A percentile compares a stretch with the other conserved stretches of the same genome.
These are phyloP conservation scores for Parthenolecanium corni DNA, from an alignment of 2,888 invertebrate species.

Conservation along the genomic window DNA sequence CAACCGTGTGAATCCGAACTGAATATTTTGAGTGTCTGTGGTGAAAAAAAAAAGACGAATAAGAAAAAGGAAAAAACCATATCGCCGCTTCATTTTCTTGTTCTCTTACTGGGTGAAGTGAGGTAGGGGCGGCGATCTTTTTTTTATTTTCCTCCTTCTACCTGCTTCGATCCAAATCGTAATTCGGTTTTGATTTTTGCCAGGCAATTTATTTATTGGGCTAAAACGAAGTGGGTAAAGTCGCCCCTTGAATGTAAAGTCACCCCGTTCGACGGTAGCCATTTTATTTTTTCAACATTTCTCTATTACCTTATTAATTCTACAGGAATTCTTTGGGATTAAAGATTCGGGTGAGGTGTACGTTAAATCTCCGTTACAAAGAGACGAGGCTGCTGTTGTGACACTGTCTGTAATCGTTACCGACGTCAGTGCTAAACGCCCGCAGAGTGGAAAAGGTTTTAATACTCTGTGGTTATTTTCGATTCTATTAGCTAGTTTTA, in stretches of 20 bases:
- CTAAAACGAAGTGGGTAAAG: too few relatives aligned
- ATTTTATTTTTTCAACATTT: not conserved
- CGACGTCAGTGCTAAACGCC: conserved; percentile 64
- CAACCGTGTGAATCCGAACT: too few relatives aligned
- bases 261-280: too few relatives aligned
- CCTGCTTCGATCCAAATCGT: not conserved
- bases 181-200: too few relatives aligned
- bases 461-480: conserved; percentile 30
- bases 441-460: conserved; percentile 63
- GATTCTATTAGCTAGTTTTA: not conserved
- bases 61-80: too few relatives aligned
- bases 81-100: too few relatives aligned
- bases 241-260: too few relatives aligned
- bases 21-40: too few relatives aligned
- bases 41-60: too few relatives aligned
- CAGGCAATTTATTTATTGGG: too few relatives aligned
- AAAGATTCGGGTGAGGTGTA: conserved; percentile 48
- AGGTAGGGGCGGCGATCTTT: too few relatives aligned
- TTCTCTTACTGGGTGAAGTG: too few relatives aligned
- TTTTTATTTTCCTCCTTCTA: not conserved
- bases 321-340: conserved; percentile 53
- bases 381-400: conserved; percentile 60
- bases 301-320: conserved; percentile 1
- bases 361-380: conserved; percentile 51
- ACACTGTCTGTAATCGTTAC: conserved; percentile 66